Percentiles rank a stretch among this genome's conserved stretches.
These are phyloP conservation scores for Gracilinanus agilis DNA, from an alignment of 2,113 vertebrate species.

Conservation along the genomic window DNA sequence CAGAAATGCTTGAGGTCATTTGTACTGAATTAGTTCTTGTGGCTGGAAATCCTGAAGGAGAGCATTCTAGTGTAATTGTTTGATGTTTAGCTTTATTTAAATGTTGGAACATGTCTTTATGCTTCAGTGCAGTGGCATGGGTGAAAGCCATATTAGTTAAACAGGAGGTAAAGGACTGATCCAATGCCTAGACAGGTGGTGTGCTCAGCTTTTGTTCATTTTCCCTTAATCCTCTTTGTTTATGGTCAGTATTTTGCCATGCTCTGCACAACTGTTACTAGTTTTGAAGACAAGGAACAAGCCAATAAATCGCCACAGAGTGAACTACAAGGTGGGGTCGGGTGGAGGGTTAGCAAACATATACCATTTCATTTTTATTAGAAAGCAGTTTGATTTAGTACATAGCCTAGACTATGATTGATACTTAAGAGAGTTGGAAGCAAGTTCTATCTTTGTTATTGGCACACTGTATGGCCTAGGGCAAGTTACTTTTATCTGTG, in stretches of 20 bases:
- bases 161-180: not conserved
- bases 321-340: not conserved
- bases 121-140: not conserved
- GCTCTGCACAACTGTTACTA: not conserved
- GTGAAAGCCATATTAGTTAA: not conserved
- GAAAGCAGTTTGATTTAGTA: not conserved
- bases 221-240: not conserved
- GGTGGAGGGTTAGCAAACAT: not conserved
- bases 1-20: not conserved
- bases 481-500: slow-evolving; percentile 18
- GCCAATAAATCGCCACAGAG: not conserved
- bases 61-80: not conserved
- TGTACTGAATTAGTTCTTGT: not conserved
- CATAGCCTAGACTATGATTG: not conserved
- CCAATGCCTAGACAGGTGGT: not conserved
- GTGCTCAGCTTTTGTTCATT: not conserved
- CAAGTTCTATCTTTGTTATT: not conserved
- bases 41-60: not conserved
- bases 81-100: not conserved
- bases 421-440: slow-evolving; percentile 3
- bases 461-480: not conserved
- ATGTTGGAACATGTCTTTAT: not conserved
- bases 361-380: not conserved
- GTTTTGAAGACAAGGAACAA: not conserved
- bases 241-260: slow-evolving; percentile 14